Evolutionary conservation across 2,888 invertebrate species (phyloP).

Genomic region (Caenorhabditis doughertyi): DNA sequence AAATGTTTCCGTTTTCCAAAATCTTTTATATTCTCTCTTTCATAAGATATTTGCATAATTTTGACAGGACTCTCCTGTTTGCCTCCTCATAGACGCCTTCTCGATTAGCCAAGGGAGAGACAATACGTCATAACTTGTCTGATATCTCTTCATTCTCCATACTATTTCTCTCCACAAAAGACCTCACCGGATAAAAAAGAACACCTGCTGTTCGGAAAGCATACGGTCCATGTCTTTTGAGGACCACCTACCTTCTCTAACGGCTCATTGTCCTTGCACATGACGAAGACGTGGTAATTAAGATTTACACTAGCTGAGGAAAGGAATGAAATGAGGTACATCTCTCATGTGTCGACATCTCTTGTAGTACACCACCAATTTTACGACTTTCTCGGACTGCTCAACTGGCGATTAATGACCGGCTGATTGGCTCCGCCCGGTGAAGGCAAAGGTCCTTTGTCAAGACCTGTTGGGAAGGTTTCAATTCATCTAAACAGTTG

Average conservation of each 20-base stretch:
- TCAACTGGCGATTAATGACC: constrained; percentile 43
- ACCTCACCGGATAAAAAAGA: constrained; percentile 10
- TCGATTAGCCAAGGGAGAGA: neutral
- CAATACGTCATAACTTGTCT: constrained; percentile 22
- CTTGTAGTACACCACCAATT: constrained; percentile 26
- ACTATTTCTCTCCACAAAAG: constrained; percentile 18
- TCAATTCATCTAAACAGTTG: constrained; percentile 12
- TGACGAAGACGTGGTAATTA: constrained; percentile 45
- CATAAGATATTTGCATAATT: constrained; percentile 47
- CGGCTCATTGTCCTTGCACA: constrained; percentile 18
- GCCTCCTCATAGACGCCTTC: constrained; percentile 31
- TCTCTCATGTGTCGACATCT: constrained; percentile 25
- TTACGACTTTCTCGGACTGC: constrained; percentile 45
- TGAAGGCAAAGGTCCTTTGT: neutral
- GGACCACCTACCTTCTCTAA: constrained; percentile 1
- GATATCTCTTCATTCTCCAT: constrained; percentile 20
- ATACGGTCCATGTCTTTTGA: no score
- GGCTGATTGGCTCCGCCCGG: constrained; percentile 39
- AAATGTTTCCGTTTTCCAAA: constrained; percentile 23
- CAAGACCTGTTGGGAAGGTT: neutral
- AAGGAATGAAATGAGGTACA: constrained; percentile 30
- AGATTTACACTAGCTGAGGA: constrained; percentile 36
- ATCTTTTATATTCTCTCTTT: constrained; percentile 27
- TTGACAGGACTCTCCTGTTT: constrained; percentile 51
- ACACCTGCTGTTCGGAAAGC: constrained; percentile 43